Evolutionary conservation across 1,140 invertebrate genomes (phyloP).

Genomic region (Eurosta solidaginis): DNA sequence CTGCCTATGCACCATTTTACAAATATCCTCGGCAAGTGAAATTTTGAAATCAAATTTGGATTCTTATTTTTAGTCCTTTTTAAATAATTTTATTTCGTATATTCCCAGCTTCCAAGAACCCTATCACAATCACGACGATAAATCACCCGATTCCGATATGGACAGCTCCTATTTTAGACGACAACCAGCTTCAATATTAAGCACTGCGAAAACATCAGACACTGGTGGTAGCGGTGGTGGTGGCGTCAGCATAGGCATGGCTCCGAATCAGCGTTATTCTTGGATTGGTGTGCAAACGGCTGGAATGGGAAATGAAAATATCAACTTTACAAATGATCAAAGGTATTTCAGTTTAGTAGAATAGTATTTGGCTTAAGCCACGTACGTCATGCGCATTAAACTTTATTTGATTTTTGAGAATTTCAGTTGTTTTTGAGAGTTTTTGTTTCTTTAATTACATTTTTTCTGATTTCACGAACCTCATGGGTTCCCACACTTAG

Average conservation of each 20-base stretch:
- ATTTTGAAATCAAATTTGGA: too few species aligned
- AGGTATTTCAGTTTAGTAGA: neutral
- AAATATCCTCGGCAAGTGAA: constrained; percentile 67
- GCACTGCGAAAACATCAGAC: constrained; percentile 42
- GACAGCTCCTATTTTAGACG: constrained; percentile 78
- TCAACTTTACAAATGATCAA: constrained; percentile 6
- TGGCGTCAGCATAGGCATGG: neutral
- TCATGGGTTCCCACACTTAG: too few species aligned
- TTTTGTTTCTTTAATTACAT: too few species aligned
- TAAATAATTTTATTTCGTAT: neutral
- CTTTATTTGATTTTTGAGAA: too few species aligned
- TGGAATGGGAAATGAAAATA: neutral
- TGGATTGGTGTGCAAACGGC: constrained; percentile 45
- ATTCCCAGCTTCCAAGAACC: constrained; percentile 42
- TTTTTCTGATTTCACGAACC: too few species aligned
- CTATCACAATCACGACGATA: constrained; percentile 60
- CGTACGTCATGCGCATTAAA: too few species aligned
- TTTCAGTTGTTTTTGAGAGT: too few species aligned
- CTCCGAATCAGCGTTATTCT: constrained; percentile 44
- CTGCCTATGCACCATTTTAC: constrained; percentile 73
- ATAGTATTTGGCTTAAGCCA: neutral
- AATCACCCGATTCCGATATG: constrained; percentile 68
- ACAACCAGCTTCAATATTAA: constrained; percentile 72
- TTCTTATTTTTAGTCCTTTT: neutral
- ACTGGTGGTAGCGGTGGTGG: constrained; percentile 37